Conservation (phyloP, 2,113 vertebrate genomes). For the Daubentonia madagascariensis region DNA sequence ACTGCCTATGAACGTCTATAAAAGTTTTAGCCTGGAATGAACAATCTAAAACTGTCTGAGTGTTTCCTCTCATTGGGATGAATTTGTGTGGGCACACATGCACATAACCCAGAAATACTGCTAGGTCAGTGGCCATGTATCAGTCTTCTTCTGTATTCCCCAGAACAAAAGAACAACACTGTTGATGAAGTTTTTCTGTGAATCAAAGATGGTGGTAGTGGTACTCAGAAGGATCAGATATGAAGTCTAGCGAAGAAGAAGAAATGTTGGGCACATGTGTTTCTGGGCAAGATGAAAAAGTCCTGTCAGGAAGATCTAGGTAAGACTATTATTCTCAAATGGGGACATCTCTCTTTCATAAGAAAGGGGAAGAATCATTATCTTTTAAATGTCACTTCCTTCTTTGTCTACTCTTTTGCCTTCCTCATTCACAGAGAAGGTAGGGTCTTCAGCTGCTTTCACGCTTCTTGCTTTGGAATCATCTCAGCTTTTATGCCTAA, state of each 20-base stretch:
- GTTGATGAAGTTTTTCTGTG: not conserved
- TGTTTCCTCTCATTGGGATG: not conserved
- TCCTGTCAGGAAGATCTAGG: not conserved
- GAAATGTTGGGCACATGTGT: not conserved
- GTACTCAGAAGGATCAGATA: not conserved
- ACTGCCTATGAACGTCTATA: not conserved
- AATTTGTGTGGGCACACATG: not conserved
- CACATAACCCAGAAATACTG: not conserved
- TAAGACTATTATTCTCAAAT: not conserved
- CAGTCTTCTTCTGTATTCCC: not conserved
- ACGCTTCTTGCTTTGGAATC: not conserved
- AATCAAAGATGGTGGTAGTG: not conserved
- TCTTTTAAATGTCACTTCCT: not conserved
- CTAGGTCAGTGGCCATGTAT: not conserved
- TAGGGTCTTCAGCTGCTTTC: not conserved
- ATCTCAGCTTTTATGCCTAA: not conserved
- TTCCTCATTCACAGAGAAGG: not conserved
- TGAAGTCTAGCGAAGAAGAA: not conserved
- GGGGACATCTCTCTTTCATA: not conserved
- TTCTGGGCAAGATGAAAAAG: conserved; percentile 14
- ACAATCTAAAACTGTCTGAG: not conserved
- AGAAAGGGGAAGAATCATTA: not conserved
- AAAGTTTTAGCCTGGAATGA: not conserved
- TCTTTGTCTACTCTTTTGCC: not conserved
- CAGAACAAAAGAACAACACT: not conserved